Conservation (phyloP, 2,113 vertebrate genomes). For the Galeopterus variegatus region DNA sequence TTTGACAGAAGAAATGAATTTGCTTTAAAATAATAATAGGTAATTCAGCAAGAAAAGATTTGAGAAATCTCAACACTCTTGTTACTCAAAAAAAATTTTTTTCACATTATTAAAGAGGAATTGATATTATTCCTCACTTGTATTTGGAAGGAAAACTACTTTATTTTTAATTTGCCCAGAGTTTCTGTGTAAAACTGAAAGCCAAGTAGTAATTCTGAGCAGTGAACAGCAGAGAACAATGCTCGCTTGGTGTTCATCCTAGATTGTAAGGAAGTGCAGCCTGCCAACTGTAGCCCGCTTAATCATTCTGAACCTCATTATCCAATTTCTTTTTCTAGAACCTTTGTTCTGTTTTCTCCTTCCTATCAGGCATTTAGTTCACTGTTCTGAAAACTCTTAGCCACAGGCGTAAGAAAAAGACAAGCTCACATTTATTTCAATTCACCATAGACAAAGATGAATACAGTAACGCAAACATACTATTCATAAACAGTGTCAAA, state of each 20-base stretch:
- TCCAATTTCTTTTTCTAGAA: constrained; percentile 64
- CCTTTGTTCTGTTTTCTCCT: constrained; percentile 53
- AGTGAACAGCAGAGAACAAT: not conserved
- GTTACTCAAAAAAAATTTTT: constrained; percentile 1
- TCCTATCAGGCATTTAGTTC: constrained; percentile 56
- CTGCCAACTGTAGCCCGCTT: constrained; percentile 52
- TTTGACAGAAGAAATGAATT: constrained; percentile 35
- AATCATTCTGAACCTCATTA: constrained; percentile 53
- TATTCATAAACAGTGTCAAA: constrained; percentile 1
- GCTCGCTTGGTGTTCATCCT: constrained; percentile 36
- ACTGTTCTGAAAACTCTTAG: constrained; percentile 55
- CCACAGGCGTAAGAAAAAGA: not conserved
- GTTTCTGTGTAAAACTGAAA: constrained; percentile 35
- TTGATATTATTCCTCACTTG: constrained; percentile 34
- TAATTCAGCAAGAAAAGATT: not conserved
- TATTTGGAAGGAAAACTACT: constrained; percentile 33
- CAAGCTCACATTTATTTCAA: not conserved
- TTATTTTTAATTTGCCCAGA: constrained; percentile 55
- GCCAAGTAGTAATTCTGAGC: constrained; percentile 22
- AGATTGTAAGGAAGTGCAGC: constrained; percentile 22
- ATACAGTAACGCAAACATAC: not conserved
- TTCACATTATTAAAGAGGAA: not conserved
- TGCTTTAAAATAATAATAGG: constrained; percentile 2
- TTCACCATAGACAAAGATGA: not conserved
- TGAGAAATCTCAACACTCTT: not conserved